Conservation (phyloP, 2,797 vertebrate species). For the Lagorchestes hirsutus region DNA sequence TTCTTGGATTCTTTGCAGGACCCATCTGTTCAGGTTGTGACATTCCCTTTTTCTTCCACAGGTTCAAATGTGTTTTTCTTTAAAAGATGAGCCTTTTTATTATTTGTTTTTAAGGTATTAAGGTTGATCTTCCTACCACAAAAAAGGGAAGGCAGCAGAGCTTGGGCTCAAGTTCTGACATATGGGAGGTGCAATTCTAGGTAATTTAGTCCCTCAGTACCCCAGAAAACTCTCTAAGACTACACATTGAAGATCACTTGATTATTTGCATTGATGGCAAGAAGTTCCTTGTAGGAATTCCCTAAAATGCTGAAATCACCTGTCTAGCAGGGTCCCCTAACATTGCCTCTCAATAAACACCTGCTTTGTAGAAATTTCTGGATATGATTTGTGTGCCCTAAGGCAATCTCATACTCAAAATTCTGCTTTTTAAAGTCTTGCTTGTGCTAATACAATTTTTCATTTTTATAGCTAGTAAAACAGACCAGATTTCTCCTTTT, state of each 20-base stretch:
- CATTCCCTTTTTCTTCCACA: background rate
- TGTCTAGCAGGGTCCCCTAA: background rate
- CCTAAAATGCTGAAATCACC: background rate
- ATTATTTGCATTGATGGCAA: background rate
- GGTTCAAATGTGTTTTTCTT: background rate
- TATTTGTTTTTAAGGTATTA: background rate
- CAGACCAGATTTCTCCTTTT: background rate
- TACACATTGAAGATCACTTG: background rate
- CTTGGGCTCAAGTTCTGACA: background rate
- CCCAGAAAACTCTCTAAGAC: background rate
- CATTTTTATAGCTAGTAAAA: background rate
- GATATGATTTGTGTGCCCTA: background rate
- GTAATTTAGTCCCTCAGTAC: background rate
- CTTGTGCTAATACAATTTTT: background rate
- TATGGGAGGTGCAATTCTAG: background rate
- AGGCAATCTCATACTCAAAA: background rate
- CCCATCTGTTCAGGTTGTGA: background rate
- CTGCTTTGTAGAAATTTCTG: background rate
- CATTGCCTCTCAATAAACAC: background rate
- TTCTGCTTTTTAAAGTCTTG: background rate
- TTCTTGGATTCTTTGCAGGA: background rate
- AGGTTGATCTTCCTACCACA: background rate
- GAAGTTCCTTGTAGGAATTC: background rate
- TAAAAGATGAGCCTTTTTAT: background rate
- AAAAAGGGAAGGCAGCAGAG: background rate